Base-by-base conservation (phyloP, 2,797 vertebrate genomes). In the Percopsis omiscomaycus region DNA sequence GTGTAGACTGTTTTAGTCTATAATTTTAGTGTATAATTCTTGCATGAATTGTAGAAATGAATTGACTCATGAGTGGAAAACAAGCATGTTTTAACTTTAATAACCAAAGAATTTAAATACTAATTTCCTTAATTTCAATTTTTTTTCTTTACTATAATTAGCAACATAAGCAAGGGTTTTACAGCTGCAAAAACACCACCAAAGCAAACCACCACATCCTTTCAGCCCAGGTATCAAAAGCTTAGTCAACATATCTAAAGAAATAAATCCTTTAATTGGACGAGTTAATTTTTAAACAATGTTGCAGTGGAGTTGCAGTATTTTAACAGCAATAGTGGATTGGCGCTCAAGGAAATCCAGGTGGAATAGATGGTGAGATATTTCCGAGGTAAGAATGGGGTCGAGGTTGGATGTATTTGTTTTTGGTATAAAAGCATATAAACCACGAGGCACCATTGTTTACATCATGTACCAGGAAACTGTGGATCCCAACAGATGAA, bases 351-450 rank as follows among this genome's bases (percentile, higher is more conserved):
- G 44, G 9, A 44, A 11, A 44, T 11, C 10, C 42, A 27, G 15
- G 4, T 10, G 16, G 55, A 45, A 22, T 37, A 42, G 32, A 56
- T 45, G 9, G 9, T 11, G 42, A 16, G 15, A 53, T 22, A n/a
- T 47, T 27, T 45, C 11, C 3, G 11, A 44, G 15, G 2, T 13
- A 37, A n/a, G 51, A 27, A 44, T 28, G 2, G 29, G 46, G 50
- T 53, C 46, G n/a, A 13, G 54, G 30, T 9, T 51, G 10, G 37
- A 58, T 0, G 9, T 75, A 61, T 73, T 65, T 77, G 55, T 64
- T 73, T 13, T 69, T 65, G 4, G 42, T 56, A 45, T 59, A 55
- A 10, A 42, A 22, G n/a, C 44, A 64, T 66, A 77, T 81, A 72
- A 57, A 74, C n/a, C 8, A 5, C 3, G 28, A 42, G 29, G 2